Conservation (phyloP, 2,113 vertebrate genomes). For the Callorhinus ursinus region DNA sequence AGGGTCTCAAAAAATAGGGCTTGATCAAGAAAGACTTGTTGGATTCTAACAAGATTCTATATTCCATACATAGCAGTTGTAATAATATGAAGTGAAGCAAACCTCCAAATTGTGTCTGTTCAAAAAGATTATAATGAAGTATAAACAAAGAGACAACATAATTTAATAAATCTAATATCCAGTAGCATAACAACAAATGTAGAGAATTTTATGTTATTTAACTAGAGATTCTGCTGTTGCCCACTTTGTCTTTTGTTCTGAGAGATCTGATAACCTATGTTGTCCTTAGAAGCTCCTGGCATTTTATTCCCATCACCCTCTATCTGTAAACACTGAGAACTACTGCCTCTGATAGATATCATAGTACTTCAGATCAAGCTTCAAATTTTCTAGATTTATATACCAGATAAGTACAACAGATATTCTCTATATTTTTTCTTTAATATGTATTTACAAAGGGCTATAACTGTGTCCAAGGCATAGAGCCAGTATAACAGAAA, state of each 20-base stretch:
- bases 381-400: neutral
- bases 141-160: neutral
- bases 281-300: neutral
- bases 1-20: neutral
- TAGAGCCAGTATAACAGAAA: neutral
- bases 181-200: neutral
- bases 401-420: neutral
- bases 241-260: neutral
- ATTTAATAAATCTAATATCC: neutral
- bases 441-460: neutral
- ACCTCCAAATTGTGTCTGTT: neutral
- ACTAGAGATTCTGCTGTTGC: neutral
- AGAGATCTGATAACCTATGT: neutral
- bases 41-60: neutral
- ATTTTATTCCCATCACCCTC: neutral
- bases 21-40: neutral
- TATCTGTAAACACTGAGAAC: neutral
- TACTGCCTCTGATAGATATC: neutral
- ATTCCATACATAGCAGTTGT: neutral
- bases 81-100: neutral
- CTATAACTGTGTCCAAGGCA: neutral
- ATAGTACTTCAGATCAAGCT: neutral
- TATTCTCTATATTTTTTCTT: neutral
- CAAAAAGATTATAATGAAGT: neutral
- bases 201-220: neutral